Percentiles rank a stretch among this genome's conserved stretches.
Evolutionary conservation across 2,113 vertebrate species (phyloP).

Genomic region (Platycercus adscitus): DNA sequence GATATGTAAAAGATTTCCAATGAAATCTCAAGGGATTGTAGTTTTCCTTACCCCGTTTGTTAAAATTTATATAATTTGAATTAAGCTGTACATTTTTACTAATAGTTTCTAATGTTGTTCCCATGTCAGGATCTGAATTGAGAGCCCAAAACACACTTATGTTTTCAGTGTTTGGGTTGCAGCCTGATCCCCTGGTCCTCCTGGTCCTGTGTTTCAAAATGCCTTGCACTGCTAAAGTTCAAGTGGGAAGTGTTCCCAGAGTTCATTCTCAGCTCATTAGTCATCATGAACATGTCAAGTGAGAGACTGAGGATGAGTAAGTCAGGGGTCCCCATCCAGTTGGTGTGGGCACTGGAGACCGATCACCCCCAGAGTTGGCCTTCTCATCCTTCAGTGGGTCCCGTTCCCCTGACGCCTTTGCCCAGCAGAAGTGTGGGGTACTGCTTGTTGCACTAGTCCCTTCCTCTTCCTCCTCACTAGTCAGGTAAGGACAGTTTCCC

Average conservation of each 20-base stretch:
- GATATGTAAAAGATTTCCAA: neutral
- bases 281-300: neutral
- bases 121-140: constrained; percentile 14
- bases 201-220: constrained; percentile 30
- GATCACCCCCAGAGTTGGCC: neutral
- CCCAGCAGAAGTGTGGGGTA: neutral
- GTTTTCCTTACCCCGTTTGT: neutral
- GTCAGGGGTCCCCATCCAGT: neutral
- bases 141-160: neutral
- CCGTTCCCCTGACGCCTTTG: neutral
- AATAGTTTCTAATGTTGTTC: neutral
- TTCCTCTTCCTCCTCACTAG: neutral
- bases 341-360: neutral
- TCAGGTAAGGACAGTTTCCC: neutral
- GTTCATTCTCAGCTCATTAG: constrained; percentile 39
- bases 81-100: neutral
- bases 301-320: neutral
- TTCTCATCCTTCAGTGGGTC: neutral
- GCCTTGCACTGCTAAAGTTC: neutral
- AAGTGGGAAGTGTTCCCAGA: constrained; percentile 29
- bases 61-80: neutral
- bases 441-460: neutral
- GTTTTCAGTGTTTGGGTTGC: constrained; percentile 8
- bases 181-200: neutral
- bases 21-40: neutral